Evolutionary conservation across 2,888 invertebrate species (phyloP).

Genomic region (Brachypterus glaber): DNA sequence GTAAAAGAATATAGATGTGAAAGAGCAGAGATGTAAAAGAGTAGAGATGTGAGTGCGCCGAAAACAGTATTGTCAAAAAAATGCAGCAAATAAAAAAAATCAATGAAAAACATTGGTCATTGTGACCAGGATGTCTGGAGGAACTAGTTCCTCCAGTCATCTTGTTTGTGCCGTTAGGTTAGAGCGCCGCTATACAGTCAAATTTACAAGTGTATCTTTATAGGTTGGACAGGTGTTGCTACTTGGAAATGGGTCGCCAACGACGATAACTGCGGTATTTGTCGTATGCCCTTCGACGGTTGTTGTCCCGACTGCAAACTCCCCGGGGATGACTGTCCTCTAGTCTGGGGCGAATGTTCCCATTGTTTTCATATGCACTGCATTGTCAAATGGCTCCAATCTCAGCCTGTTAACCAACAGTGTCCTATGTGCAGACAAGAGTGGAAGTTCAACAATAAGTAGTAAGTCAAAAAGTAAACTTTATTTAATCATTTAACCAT

Average conservation of each 20-base stretch:
- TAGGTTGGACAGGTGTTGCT: slow-evolving; percentile 91
- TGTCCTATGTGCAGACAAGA: slow-evolving; percentile 98
- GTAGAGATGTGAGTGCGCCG: too few species aligned
- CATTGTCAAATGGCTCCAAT: slow-evolving; percentile 98
- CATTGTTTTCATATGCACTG: slow-evolving; percentile 99
- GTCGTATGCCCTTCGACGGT: slow-evolving; percentile 97
- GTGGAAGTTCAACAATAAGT: slow-evolving; percentile 92
- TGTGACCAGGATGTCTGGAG: too few species aligned
- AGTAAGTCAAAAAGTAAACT: slow-evolving; percentile 26
- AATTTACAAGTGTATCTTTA: slow-evolving; percentile 12
- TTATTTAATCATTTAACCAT: too few species aligned
- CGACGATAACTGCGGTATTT: slow-evolving; percentile 98
- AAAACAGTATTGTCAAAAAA: too few species aligned
- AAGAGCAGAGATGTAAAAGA: too few species aligned
- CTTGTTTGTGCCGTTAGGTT: too few species aligned
- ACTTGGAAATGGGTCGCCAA: slow-evolving; percentile 99
- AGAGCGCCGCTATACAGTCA: too few species aligned
- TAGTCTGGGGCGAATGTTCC: slow-evolving; percentile 97
- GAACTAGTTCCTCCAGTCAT: too few species aligned
- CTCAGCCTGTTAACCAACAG: slow-evolving; percentile 77
- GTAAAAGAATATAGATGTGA: too few species aligned
- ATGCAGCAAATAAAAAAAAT: too few species aligned
- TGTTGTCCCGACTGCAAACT: slow-evolving; percentile 96
- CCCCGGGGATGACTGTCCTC: slow-evolving; percentile 95
- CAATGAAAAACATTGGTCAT: too few species aligned